These are phyloP conservation scores for Hippoglossus stenolepis DNA, from an alignment of 2,113 vertebrate genomes.

Conservation along the genomic window DNA sequence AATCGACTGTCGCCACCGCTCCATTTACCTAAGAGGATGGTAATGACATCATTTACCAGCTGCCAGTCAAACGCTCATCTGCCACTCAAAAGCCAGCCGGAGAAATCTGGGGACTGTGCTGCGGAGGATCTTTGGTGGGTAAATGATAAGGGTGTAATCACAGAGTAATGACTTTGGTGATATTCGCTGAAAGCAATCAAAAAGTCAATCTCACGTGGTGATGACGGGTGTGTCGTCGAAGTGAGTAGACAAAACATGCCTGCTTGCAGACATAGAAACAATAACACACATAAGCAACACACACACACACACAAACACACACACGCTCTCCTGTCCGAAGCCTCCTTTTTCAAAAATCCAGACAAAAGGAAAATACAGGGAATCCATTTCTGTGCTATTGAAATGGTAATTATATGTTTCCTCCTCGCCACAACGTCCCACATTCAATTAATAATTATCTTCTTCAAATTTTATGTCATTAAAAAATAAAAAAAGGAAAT, in stretches of 20 bases:
- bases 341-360: conserved; percentile 17
- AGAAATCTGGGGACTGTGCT: conserved; percentile 34
- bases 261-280: not conserved
- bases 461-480: conserved; percentile 46
- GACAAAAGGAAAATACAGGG: conserved; percentile 16
- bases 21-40: conserved; percentile 58
- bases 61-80: conserved; percentile 60
- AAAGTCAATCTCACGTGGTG: conserved; percentile 52
- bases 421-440: conserved; percentile 8
- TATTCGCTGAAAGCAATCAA: conserved; percentile 62
- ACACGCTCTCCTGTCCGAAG: not conserved
- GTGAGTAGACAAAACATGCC: conserved; percentile 1
- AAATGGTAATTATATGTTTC: conserved; percentile 52
- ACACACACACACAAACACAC: not conserved
- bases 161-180: conserved; percentile 64
- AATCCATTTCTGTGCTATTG: conserved; percentile 33
- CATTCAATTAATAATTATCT: conserved; percentile 51
- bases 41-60: conserved; percentile 70
- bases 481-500: conserved; percentile 52
- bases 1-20: conserved; percentile 47
- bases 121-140: conserved; percentile 41
- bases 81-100: conserved; percentile 25
- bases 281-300: not conserved
- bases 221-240: conserved; percentile 15
- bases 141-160: conserved; percentile 60